Conservation (phyloP, 2,797 vertebrate species). For the Vultur gryphus region DNA sequence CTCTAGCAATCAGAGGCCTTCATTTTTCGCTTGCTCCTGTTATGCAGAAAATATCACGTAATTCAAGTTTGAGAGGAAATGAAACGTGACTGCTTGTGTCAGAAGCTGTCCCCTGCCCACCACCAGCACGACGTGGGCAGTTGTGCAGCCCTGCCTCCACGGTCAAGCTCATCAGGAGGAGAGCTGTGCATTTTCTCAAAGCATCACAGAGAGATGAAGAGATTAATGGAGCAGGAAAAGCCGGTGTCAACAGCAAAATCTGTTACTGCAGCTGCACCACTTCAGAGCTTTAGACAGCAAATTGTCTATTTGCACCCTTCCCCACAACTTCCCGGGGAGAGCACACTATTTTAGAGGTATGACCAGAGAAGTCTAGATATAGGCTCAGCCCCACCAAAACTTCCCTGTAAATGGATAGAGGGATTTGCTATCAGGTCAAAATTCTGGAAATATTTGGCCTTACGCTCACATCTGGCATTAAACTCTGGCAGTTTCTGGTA, state of each 20-base stretch:
- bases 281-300: background rate
- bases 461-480: background rate
- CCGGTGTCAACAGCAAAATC: background rate
- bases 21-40: background rate
- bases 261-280: background rate
- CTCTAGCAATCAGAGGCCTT: background rate
- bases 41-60: background rate
- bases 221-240: background rate
- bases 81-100: background rate
- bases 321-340: background rate
- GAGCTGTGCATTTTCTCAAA: background rate
- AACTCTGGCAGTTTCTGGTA: background rate
- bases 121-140: fast-evolving
- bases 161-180: background rate
- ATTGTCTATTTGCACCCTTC: background rate
- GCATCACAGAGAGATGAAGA: background rate
- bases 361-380: fast-evolving
- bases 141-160: background rate
- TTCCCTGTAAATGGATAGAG: background rate
- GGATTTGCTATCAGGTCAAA: background rate
- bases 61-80: background rate
- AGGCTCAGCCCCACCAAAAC: background rate
- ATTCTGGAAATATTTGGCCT: background rate
- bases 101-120: background rate
- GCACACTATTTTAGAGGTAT: background rate